A percentile compares a stretch with the other conserved stretches of the same genome.
phyloP scores from a whole-genome alignment of 2,797 vertebrate species.

The Danio kyathit region DNA sequence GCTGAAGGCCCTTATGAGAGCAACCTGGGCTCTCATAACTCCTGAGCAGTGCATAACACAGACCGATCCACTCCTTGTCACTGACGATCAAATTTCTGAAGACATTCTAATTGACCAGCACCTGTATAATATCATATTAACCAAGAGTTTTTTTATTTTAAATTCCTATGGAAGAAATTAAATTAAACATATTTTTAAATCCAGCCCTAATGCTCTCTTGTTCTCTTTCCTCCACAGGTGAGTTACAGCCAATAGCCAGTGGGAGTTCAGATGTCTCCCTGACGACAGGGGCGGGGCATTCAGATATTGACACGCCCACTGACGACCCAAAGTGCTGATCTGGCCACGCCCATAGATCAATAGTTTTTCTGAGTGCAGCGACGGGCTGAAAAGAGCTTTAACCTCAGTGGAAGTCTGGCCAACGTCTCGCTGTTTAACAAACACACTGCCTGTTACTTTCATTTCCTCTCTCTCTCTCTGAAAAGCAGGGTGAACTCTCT shows the following conservation, averaged over 20 bases:
- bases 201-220: no score
- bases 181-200: no score
- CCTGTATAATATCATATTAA: no score
- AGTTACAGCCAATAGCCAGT: slow-evolving; percentile 88
- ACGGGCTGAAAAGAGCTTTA: background rate
- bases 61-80: no score
- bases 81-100: no score
- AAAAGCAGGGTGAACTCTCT: slow-evolving; percentile 4
- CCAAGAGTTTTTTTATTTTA: no score
- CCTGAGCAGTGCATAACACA: no score
- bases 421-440: slow-evolving; percentile 30
- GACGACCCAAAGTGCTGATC: slow-evolving; percentile 90
- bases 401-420: slow-evolving; percentile 16
- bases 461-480: background rate
- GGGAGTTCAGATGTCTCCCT: slow-evolving; percentile 90
- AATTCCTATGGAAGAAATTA: no score
- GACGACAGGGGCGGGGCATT: slow-evolving; percentile 89
- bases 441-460: slow-evolving; percentile 37
- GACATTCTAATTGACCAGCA: no score
- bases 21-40: no score
- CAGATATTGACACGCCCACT: slow-evolving; percentile 88
- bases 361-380: background rate
- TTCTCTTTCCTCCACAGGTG: slow-evolving; percentile 76
- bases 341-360: slow-evolving; percentile 15
- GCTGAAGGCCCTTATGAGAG: no score